Percentiles rank a stretch among this genome's conserved stretches.
These are phyloP conservation scores for Danio tinwini DNA, from an alignment of 2,797 vertebrate species.

Conservation along the genomic window DNA sequence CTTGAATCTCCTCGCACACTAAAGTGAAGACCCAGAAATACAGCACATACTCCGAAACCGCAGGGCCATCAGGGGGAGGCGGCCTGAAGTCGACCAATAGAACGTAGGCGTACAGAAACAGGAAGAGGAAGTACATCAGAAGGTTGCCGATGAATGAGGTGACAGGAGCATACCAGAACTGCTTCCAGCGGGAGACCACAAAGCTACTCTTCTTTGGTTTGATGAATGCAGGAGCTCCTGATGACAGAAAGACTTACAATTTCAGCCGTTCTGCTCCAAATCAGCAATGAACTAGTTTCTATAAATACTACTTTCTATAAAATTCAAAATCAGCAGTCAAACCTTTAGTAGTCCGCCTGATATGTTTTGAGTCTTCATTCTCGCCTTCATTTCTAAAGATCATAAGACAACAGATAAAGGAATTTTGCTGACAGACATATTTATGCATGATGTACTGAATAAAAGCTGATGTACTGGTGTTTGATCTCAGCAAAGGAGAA, in stretches of 20 bases:
- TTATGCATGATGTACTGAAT: background rate
- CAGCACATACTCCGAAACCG: slow-evolving; percentile 77
- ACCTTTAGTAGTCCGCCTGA: slow-evolving; percentile 53
- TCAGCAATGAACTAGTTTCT: too few relatives aligned
- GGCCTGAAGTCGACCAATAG: slow-evolving; percentile 82
- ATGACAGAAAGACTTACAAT: background rate
- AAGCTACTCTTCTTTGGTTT: slow-evolving; percentile 61
- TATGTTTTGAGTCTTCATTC: slow-evolving; percentile 33
- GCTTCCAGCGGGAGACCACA: slow-evolving; percentile 80
- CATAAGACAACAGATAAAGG: background rate
- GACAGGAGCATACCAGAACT: slow-evolving; percentile 90
- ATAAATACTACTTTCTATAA: background rate
- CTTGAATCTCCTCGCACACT: slow-evolving; percentile 88
- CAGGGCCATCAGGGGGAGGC: slow-evolving; percentile 68
- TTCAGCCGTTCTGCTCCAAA: background rate
- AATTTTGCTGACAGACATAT: background rate
- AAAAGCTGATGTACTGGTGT: slow-evolving; percentile 69
- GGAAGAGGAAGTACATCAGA: slow-evolving; percentile 91
- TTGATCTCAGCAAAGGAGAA: slow-evolving; percentile 82
- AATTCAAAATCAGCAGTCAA: background rate
- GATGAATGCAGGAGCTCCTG: slow-evolving; percentile 27
- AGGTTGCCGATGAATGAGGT: slow-evolving; percentile 89
- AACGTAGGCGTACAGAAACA: slow-evolving; percentile 87
- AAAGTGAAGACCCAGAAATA: slow-evolving; percentile 94
- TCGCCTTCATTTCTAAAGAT: slow-evolving; percentile 52